phyloP scores from a whole-genome alignment of 1,140 invertebrate genomes.

The Diorhabda carinulata region DNA sequence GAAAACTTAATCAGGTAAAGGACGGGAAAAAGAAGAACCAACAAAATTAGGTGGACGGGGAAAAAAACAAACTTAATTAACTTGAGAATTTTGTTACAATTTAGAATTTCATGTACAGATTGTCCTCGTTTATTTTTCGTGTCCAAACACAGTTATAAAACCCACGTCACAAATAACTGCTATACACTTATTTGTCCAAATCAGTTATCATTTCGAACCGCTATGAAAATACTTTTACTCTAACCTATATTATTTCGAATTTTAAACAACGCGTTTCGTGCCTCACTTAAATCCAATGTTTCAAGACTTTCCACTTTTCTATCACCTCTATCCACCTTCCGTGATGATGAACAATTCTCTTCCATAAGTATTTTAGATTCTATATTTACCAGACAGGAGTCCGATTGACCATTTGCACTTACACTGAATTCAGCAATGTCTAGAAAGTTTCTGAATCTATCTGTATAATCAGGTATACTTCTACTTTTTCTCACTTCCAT shows the following conservation, averaged over 20 bases:
- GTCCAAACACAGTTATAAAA: no score
- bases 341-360: constrained; percentile 29
- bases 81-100: no score
- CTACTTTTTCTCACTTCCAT: constrained; percentile 40
- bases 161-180: no score
- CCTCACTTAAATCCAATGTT: constrained; percentile 18
- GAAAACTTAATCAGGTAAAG: no score
- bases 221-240: no score
- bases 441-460: background rate
- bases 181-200: no score
- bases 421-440: constrained; percentile 10
- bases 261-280: constrained; percentile 22
- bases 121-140: no score
- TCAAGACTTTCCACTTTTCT: constrained; percentile 29
- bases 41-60: no score
- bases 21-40: no score
- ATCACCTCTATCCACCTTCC: constrained; percentile 17
- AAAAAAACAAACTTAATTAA: no score
- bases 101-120: no score
- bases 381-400: constrained; percentile 26
- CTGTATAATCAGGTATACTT: constrained; percentile 37
- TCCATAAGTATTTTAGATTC: constrained; percentile 25
- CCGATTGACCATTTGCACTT: constrained; percentile 14
- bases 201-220: no score
- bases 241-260: constrained; percentile 15